A percentile compares a stretch with the other conserved stretches of the same genome.
Evolutionary conservation across 2,888 invertebrate genomes (phyloP).

Genomic region (Eueremaeus valkanovi): DNA sequence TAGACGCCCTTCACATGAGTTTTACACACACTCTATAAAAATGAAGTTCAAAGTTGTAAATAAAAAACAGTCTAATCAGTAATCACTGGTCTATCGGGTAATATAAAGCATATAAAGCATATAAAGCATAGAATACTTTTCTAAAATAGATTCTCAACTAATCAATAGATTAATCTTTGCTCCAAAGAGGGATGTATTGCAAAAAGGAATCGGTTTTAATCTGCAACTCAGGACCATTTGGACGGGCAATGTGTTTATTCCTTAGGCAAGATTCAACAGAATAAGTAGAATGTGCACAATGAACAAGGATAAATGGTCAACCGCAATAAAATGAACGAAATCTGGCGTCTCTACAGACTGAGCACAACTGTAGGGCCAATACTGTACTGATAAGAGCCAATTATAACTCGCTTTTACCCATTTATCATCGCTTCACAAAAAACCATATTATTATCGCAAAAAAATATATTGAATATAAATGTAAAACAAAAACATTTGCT

Average conservation of each 20-base stretch:
- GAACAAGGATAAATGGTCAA: slow-evolving; percentile 9
- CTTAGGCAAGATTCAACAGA: not conserved
- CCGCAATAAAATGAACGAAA: slow-evolving; percentile 26
- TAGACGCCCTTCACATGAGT: slow-evolving; percentile 2
- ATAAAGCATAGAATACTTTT: too few species aligned
- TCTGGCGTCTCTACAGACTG: not conserved
- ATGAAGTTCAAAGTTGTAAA: slow-evolving; percentile 4
- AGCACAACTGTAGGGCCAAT: not conserved
- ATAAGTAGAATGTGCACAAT: not conserved
- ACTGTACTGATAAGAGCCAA: slow-evolving; percentile 9
- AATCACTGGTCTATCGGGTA: too few species aligned
- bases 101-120: too few species aligned
- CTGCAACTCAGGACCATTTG: not conserved
- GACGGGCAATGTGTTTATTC: not conserved
- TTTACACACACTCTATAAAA: not conserved
- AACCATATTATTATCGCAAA: slow-evolving; percentile 31
- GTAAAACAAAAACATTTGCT: not conserved
- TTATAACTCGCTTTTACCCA: slow-evolving; percentile 3
- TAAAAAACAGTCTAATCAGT: slow-evolving; percentile 15
- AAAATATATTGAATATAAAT: not conserved
- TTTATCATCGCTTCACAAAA: slow-evolving; percentile 31
- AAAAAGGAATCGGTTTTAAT: not conserved
- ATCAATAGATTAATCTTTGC: slow-evolving; percentile 12
- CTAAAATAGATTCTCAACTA: not conserved
- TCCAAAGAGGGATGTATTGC: not conserved